These are phyloP conservation scores for Anorthoa munda DNA, from an alignment of 2,888 invertebrate genomes.

Conservation along the genomic window DNA sequence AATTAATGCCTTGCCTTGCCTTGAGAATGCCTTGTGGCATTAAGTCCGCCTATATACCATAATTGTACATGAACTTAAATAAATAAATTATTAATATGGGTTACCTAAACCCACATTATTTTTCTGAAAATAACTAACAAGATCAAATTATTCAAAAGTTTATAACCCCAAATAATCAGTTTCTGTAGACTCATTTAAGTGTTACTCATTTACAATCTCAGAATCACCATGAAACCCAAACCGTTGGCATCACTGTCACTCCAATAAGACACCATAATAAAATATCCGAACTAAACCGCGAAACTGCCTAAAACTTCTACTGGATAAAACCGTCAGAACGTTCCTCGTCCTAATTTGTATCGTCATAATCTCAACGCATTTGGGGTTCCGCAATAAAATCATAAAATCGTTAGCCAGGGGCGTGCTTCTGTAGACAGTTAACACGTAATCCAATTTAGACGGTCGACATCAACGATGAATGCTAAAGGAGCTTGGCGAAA, in stretches of 20 bases:
- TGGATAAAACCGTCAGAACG: conserved; percentile 58
- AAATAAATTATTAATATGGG: too few species aligned
- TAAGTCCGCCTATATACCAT: too few species aligned
- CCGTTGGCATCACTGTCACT: not conserved
- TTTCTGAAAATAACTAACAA: not conserved
- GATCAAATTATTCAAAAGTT: not conserved
- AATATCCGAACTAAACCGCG: conserved; percentile 27
- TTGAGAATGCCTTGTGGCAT: too few species aligned
- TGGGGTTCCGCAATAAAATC: conserved; percentile 84
- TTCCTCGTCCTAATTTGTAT: conserved; percentile 73
- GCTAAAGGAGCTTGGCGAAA: conserved; percentile 83
- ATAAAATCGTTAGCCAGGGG: conserved; percentile 84
- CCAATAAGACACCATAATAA: conserved; percentile 2
- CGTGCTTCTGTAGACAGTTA: conserved; percentile 80
- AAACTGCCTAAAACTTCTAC: conserved; percentile 35
- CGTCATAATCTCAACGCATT: conserved; percentile 80
- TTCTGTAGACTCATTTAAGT: not conserved
- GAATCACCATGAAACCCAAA: not conserved
- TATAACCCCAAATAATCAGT: not conserved
- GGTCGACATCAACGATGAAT: conserved; percentile 82
- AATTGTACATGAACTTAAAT: too few species aligned
- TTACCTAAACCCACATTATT: not conserved
- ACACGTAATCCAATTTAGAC: conserved; percentile 89
- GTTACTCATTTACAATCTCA: not conserved
- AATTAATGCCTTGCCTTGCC: too few species aligned